Evolutionary conservation across 2,888 invertebrate species (phyloP).

Genomic region (Drosophila paracracens): DNA sequence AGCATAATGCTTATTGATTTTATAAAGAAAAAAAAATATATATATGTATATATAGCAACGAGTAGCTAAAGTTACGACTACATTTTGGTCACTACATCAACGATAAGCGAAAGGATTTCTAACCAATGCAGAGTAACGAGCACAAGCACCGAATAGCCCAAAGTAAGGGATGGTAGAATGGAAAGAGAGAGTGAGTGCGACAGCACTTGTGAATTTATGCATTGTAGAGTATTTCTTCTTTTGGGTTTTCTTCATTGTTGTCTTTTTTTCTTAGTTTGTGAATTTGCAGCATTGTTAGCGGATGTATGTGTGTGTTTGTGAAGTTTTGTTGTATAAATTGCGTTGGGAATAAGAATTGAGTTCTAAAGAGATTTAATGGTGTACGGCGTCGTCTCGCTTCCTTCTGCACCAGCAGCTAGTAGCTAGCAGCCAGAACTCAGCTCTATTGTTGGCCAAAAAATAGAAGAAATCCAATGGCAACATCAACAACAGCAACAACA

Average conservation of each 20-base stretch:
- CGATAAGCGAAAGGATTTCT: background rate
- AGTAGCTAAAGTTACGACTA: background rate
- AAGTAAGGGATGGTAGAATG: background rate
- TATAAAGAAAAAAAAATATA: background rate
- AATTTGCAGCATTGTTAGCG: constrained; percentile 54
- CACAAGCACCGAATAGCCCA: background rate
- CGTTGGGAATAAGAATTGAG: constrained; percentile 83
- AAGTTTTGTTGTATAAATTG: constrained; percentile 82
- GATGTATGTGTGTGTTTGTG: constrained; percentile 49
- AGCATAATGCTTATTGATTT: background rate
- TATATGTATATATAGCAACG: background rate
- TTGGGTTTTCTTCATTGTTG: constrained; percentile 18
- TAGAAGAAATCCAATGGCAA: constrained; percentile 12
- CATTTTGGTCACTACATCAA: background rate
- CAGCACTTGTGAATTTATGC: background rate
- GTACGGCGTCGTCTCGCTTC: constrained; percentile 52
- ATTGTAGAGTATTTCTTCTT: constrained; percentile 34
- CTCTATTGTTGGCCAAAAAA: constrained; percentile 47
- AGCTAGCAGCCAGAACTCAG: constrained; percentile 31
- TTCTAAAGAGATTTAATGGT: constrained; percentile 83
- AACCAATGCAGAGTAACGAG: background rate
- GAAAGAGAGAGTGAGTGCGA: background rate
- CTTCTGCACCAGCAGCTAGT: constrained; percentile 11
- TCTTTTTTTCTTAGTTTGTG: constrained; percentile 33
- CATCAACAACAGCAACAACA: constrained; percentile 15